Percentiles rank a stretch among this genome's conserved stretches.
Conservation (phyloP, 2,797 vertebrate species). For the Melopsittacus undulatus region DNA sequence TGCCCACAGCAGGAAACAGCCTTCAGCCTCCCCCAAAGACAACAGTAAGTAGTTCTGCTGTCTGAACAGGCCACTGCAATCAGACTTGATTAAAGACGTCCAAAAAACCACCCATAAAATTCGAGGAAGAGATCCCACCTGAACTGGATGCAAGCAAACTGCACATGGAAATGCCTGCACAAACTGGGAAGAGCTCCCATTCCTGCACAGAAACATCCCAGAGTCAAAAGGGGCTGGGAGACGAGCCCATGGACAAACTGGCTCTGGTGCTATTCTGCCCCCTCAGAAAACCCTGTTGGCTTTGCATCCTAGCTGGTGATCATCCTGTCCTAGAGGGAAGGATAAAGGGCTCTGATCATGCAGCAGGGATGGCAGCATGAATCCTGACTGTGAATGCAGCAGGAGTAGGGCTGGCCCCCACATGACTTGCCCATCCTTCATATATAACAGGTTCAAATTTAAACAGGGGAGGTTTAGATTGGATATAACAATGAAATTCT, state of each 20-base stretch:
- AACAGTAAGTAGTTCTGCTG: conserved; percentile 46
- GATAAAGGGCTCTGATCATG: neutral
- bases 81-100: conserved; percentile 53
- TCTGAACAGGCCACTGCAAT: conserved; percentile 50
- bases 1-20: conserved; percentile 19
- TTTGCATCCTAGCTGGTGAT: neutral
- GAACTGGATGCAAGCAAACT: conserved; percentile 46
- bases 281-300: neutral
- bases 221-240: neutral
- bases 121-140: neutral
- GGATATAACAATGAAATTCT: too few species aligned
- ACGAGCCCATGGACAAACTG: neutral
- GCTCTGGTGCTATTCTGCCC: neutral
- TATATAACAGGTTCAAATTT: neutral
- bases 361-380: neutral
- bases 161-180: neutral
- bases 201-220: neutral
- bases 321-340: neutral
- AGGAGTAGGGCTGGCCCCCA: neutral
- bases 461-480: too few species aligned
- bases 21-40: conserved; percentile 48
- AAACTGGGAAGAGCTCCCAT: neutral
- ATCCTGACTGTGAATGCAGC: neutral
- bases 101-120: neutral
- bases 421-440: neutral